Conservation (phyloP, 1,140 invertebrate species). For the Drosophila mayri region DNA sequence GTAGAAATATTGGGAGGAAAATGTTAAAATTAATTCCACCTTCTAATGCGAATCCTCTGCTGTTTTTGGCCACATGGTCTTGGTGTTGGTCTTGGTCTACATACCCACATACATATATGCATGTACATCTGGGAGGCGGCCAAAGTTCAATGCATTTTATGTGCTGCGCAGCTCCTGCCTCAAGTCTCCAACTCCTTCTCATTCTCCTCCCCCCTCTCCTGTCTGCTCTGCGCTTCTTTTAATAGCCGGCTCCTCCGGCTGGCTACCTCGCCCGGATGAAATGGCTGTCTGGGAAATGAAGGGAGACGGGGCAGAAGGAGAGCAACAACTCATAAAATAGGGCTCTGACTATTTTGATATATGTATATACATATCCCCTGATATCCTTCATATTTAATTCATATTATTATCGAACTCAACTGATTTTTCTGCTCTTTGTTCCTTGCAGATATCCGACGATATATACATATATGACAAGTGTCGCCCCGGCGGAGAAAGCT, state of each 20-base stretch:
- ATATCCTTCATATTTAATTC: background rate
- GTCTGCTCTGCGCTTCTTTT: conserved; percentile 64
- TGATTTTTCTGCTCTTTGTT: conserved; percentile 1
- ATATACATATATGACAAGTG: conserved; percentile 33
- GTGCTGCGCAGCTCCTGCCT: conserved; percentile 19
- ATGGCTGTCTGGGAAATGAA: conserved; percentile 23
- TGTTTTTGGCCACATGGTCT: conserved; percentile 16
- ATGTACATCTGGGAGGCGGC: conserved; percentile 50
- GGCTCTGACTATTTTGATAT: background rate
- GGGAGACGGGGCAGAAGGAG: background rate
- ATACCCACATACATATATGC: background rate
- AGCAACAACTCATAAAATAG: conserved; percentile 2
- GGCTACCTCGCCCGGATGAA: conserved; percentile 38
- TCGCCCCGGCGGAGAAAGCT: conserved; percentile 36
- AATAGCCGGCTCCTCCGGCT: conserved; percentile 61
- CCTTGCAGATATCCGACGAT: conserved; percentile 52
- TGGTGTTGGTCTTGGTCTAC: conserved; percentile 27
- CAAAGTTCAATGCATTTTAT: conserved; percentile 77
- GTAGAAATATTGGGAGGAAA: no score
- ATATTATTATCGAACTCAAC: background rate
- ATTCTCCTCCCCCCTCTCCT: conserved; percentile 7
- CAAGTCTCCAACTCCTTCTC: conserved; percentile 11
- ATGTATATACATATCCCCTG: background rate
- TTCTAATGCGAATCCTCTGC: conserved; percentile 14
- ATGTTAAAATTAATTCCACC: conserved; percentile 6